A percentile compares a stretch with the other conserved stretches of the same genome.
Evolutionary conservation across 2,888 invertebrate genomes (phyloP).

Genomic region (Leptodirus hochenwartii): DNA sequence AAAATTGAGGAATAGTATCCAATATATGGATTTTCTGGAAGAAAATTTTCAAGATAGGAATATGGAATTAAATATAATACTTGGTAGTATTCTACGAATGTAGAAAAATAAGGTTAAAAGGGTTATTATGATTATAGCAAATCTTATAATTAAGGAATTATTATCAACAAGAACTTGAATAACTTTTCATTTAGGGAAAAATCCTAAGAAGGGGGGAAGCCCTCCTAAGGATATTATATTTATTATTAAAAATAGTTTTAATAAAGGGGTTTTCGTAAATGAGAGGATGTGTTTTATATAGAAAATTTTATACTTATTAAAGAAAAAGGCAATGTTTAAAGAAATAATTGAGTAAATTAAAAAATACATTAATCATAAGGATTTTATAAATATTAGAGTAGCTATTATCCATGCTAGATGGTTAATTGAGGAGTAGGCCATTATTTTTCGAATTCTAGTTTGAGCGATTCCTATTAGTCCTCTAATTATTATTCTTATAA

Average conservation of each 20-base stretch:
- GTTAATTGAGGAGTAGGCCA: slow-evolving; percentile 44
- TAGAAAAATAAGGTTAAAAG: slow-evolving; percentile 38
- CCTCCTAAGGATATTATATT: slow-evolving; percentile 39
- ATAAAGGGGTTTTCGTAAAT: slow-evolving; percentile 23
- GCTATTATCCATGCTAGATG: slow-evolving; percentile 34
- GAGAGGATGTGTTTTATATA: slow-evolving; percentile 32
- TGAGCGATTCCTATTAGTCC: slow-evolving; percentile 30
- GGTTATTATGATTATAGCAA: slow-evolving; percentile 32
- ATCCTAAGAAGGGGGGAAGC: slow-evolving; percentile 40
- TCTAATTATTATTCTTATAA: slow-evolving; percentile 30
- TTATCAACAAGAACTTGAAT: slow-evolving; percentile 32
- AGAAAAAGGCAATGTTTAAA: slow-evolving; percentile 28
- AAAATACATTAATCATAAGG: slow-evolving; percentile 15
- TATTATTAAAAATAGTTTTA: slow-evolving; percentile 33
- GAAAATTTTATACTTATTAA: slow-evolving; percentile 31
- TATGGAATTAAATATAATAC: slow-evolving; percentile 28
- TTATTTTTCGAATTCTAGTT: slow-evolving; percentile 31
- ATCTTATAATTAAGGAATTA: slow-evolving; percentile 26
- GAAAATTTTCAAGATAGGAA: background rate
- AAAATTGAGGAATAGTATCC: slow-evolving; percentile 18
- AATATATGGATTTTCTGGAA: slow-evolving; percentile 2
- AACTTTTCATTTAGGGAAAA: slow-evolving; percentile 40
- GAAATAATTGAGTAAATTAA: slow-evolving; percentile 31
- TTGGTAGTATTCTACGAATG: slow-evolving; percentile 33
- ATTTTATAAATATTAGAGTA: slow-evolving; percentile 13